Evolutionary conservation across 2,113 vertebrate genomes (phyloP).

Genomic region (Hystrix cristata): DNA sequence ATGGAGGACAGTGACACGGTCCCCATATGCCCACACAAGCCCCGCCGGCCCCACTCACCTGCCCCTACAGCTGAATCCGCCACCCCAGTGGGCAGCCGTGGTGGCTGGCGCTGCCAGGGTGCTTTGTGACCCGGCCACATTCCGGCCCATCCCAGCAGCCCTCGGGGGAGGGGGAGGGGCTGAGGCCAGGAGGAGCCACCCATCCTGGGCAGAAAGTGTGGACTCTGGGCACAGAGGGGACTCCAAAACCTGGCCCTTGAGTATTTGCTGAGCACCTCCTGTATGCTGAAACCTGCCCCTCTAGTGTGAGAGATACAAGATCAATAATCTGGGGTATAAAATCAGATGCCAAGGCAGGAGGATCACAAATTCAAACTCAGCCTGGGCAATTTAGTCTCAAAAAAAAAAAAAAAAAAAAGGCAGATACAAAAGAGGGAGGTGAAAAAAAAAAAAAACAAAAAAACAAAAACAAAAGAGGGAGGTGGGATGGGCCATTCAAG

Average conservation of each 20-base stretch:
- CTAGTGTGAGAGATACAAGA: not conserved
- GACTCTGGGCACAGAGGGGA: not conserved
- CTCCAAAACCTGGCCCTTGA: not conserved
- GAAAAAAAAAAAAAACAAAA: not conserved
- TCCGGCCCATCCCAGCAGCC: constrained; percentile 64
- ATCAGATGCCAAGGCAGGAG: not conserved
- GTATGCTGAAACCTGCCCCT: not conserved
- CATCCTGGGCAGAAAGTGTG: not conserved
- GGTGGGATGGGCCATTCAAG: not conserved
- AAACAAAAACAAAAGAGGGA: not conserved
- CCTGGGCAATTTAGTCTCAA: not conserved
- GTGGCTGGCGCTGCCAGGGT: not conserved
- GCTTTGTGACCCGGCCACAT: constrained; percentile 71
- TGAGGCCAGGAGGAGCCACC: not conserved
- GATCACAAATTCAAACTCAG: not conserved
- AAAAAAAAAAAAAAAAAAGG: not conserved
- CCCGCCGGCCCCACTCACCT: constrained; percentile 72
- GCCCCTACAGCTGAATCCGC: constrained; percentile 64
- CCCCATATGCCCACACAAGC: not conserved
- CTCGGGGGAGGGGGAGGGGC: not conserved
- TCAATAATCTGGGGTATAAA: not conserved
- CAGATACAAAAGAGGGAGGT: too few relatives aligned
- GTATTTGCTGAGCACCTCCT: not conserved
- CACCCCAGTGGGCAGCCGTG: not conserved
- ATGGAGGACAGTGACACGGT: not conserved